These are phyloP conservation scores for Anthrax anthrax DNA, from an alignment of 2,888 invertebrate species.

Conservation along the genomic window DNA sequence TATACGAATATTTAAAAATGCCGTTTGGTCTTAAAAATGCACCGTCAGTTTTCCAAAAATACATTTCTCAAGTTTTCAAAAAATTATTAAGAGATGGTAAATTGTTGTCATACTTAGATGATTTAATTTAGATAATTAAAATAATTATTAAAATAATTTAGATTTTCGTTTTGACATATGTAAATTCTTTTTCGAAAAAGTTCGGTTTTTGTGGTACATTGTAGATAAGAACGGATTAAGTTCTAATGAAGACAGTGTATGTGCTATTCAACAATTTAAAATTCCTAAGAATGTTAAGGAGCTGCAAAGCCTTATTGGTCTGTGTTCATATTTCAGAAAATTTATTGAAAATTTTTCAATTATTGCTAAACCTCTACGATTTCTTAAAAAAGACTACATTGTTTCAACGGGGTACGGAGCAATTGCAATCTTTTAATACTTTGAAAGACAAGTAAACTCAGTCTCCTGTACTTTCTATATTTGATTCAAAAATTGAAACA, in stretches of 20 bases:
- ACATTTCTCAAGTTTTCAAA: conserved; percentile 7
- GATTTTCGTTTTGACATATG: not conserved
- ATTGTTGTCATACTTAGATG: not conserved
- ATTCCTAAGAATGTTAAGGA: not conserved
- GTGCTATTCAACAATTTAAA: too few relatives aligned
- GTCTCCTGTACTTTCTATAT: conserved; percentile 17
- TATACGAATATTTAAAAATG: conserved; percentile 12
- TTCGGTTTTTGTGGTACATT: too few relatives aligned
- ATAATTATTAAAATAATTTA: not conserved
- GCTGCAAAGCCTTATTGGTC: not conserved
- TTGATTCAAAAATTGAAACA: conserved; percentile 14
- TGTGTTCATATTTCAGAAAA: not conserved
- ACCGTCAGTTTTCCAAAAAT: conserved; percentile 12
- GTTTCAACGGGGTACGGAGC: conserved; percentile 1
- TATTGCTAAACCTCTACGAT: not conserved
- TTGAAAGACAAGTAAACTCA: conserved; percentile 6
- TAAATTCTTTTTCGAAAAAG: not conserved
- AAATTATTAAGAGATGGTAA: not conserved
- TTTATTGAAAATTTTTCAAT: not conserved
- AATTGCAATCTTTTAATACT: not conserved
- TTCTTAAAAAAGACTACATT: not conserved
- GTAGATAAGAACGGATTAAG: too few relatives aligned
- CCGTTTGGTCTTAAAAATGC: conserved; percentile 12
- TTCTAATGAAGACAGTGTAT: too few relatives aligned
- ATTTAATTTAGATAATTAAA: not conserved